Evolutionary conservation across 2,113 vertebrate genomes (phyloP).

Genomic region (Elgaria multicarinata): DNA sequence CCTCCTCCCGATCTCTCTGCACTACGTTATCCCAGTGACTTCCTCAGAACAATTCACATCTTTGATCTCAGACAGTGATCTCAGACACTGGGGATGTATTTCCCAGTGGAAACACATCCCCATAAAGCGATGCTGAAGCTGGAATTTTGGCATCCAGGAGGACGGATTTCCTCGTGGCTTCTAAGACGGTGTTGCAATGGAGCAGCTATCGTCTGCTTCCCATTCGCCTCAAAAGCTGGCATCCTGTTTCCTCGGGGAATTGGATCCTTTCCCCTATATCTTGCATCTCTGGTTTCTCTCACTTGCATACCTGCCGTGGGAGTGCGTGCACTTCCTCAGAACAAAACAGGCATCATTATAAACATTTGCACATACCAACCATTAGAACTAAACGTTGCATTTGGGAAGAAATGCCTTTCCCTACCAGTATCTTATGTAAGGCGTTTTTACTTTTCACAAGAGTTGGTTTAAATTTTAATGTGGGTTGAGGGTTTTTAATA

Average conservation of each 20-base stretch:
- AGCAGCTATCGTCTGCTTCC: background rate
- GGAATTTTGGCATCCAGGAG: background rate
- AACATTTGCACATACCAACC: background rate
- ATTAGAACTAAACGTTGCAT: background rate
- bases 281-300: background rate
- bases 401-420: background rate
- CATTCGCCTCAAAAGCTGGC: too few relatives aligned
- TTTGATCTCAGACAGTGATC: background rate
- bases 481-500: too few relatives aligned
- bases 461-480: too few relatives aligned
- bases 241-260: background rate
- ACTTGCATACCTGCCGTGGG: background rate
- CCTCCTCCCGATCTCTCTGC: too few relatives aligned
- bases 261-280: background rate
- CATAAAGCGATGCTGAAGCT: background rate
- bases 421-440: background rate
- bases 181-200: background rate
- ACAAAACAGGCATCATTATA: background rate
- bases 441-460: too few relatives aligned
- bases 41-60: background rate
- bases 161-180: background rate
- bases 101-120: background rate
- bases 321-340: background rate
- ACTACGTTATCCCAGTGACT: too few relatives aligned
- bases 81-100: background rate